Evolutionary conservation across 2,888 invertebrate species (phyloP), one percentile per base, ranked within the genome.

Genomic region (Trimorus sp.): DNA sequence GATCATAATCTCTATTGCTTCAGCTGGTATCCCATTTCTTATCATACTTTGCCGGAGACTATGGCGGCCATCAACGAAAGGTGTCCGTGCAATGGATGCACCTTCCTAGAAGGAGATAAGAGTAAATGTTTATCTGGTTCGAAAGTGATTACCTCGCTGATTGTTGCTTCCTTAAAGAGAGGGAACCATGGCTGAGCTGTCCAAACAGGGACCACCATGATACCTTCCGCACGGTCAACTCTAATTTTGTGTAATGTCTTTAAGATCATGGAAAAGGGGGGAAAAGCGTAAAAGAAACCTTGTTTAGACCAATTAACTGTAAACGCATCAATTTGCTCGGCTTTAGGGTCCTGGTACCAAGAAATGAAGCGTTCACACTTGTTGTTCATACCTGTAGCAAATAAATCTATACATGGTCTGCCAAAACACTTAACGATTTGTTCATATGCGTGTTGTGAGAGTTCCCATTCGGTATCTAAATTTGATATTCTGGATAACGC

Each of bases 151-250:
- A n/a, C 59, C 1, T 40, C 3, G 15, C 7, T 6, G 45, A 26
- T 9, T 1, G 12, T 7, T 26, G 16, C 5, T 51, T 15, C 38
- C 12, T 37, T 14, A 1, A 85, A 14, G 0, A 84, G 0, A 1
- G 70, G 60, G 12, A 1, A 85, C 45, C 42, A 60, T 0, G 88
- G 85, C 73, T 89, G 89, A 0, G 84, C 73, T 40, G 82, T 84
- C 89, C 86, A 90, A 38, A 78, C 37, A 15, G 86, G 90, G 7
- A 88, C 87, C 1, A 90, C 85, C 8, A 89, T 54, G 12, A 89
- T 87, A 0, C 89, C 81, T 76, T 37, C n/a, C n/a, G 48, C 48
- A 3, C n/a, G 6, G 6, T 90, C 88, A 2, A 37, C n/a, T 60
- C 82, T 79, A 42, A 90, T 88, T 81, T 90, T 89, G 60, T 84